A percentile compares a stretch with the other conserved stretches of the same genome.
phyloP scores from a whole-genome alignment of 2,888 invertebrate species.

The Microchrysa polita region DNA sequence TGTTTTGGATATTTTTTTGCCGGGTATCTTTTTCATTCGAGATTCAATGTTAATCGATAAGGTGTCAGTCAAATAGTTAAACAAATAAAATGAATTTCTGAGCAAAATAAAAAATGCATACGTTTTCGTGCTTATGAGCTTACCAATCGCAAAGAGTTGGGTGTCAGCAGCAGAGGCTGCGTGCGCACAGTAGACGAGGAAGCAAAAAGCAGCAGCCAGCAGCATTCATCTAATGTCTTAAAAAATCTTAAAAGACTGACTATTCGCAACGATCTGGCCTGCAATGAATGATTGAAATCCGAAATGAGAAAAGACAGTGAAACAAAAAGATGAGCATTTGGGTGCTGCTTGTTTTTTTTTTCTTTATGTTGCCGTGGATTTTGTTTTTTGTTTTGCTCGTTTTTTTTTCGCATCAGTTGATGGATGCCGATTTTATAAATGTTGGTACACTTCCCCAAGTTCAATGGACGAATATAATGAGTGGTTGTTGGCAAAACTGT shows the following conservation, averaged over 20 bases:
- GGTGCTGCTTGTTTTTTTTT: slow-evolving; percentile 8
- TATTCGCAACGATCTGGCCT: too few species aligned
- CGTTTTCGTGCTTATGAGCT: too few species aligned
- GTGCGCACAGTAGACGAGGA: too few species aligned
- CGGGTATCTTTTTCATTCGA: too few species aligned
- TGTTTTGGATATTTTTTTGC: too few species aligned
- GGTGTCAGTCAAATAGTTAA: background rate
- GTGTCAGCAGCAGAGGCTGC: too few species aligned
- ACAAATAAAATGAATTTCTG: background rate
- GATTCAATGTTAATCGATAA: background rate
- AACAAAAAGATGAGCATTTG: slow-evolving; percentile 9
- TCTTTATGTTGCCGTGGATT: background rate
- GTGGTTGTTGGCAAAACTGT: slow-evolving; percentile 31
- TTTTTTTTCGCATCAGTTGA: background rate
- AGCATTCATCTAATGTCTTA: too few species aligned
- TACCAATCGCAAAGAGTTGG: too few species aligned
- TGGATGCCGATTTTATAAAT: slow-evolving; percentile 4
- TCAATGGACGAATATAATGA: slow-evolving; percentile 42
- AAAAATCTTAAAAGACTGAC: too few species aligned
- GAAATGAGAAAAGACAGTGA: too few species aligned
- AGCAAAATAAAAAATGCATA: background rate
- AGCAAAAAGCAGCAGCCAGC: background rate
- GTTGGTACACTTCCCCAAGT: slow-evolving; percentile 3
- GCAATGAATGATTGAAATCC: too few species aligned
- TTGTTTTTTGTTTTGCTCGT: too few species aligned